Evolutionary conservation across 2,113 vertebrate species (phyloP).

Genomic region (Toxostoma redivivum): DNA sequence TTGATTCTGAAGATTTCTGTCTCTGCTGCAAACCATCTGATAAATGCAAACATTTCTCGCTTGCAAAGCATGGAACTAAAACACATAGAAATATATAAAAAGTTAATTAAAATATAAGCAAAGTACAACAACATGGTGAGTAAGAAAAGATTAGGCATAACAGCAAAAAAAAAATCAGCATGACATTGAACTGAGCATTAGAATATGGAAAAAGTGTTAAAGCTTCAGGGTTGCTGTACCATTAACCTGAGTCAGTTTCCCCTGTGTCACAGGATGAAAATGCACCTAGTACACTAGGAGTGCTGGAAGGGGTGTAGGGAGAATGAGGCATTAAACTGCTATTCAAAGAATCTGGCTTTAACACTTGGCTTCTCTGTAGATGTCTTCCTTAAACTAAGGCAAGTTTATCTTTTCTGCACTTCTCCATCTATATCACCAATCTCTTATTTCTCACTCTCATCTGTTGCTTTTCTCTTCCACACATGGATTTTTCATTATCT

Average conservation of each 20-base stretch:
- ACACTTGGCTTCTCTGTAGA: not conserved
- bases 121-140: not conserved
- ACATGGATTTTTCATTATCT: not conserved
- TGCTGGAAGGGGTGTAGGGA: not conserved
- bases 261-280: not conserved
- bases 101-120: not conserved
- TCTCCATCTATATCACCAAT: not conserved
- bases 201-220: not conserved
- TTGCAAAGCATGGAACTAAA: conserved; percentile 81
- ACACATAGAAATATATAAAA: conserved; percentile 30
- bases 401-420: not conserved
- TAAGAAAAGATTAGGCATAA: not conserved
- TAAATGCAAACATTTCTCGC: conserved; percentile 74
- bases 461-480: not conserved
- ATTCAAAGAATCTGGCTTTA: not conserved
- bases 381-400: not conserved
- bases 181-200: not conserved
- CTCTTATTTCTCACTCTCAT: not conserved
- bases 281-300: not conserved
- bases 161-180: not conserved
- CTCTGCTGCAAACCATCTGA: conserved; percentile 73
- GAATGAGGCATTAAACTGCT: not conserved
- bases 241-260: not conserved
- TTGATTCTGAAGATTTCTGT: conserved; percentile 63
- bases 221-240: not conserved